These are phyloP conservation scores for Coptodon rendalli DNA, from an alignment of 2,113 vertebrate species.

Conservation along the genomic window DNA sequence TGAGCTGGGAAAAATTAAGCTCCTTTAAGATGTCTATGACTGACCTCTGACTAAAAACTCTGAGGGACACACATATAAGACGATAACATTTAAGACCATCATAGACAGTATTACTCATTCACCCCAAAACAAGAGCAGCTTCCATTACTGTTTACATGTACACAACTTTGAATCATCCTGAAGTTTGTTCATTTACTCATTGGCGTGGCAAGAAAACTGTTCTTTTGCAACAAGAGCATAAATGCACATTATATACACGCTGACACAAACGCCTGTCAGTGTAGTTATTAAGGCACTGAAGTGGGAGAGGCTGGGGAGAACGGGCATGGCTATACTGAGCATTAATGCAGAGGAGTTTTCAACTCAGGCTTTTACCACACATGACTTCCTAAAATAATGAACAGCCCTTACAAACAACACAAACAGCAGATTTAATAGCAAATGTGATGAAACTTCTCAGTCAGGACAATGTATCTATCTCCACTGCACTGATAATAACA, in stretches of 20 bases:
- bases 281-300: slow-evolving; percentile 67
- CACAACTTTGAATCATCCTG: slow-evolving; percentile 40
- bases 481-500: background rate
- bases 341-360: background rate
- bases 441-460: background rate
- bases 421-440: background rate
- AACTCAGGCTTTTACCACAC: background rate
- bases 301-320: slow-evolving; percentile 4
- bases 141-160: slow-evolving; percentile 30
- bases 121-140: slow-evolving; percentile 50
- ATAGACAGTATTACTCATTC: background rate
- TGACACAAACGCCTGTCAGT: slow-evolving; percentile 43
- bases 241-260: slow-evolving; percentile 41
- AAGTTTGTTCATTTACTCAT: slow-evolving; percentile 24
- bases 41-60: background rate
- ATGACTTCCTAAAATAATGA: background rate
- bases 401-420: slow-evolving; percentile 10
- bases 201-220: slow-evolving; percentile 43
- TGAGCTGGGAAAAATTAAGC: slow-evolving; percentile 31
- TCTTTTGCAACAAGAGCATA: slow-evolving; percentile 33
- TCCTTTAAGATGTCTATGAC: background rate
- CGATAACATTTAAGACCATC: background rate
- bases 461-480: background rate
- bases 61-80: background rate
- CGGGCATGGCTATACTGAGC: slow-evolving; percentile 2